Evolutionary conservation across 2,888 invertebrate genomes (phyloP).

Genomic region (Blomia tropicalis): DNA sequence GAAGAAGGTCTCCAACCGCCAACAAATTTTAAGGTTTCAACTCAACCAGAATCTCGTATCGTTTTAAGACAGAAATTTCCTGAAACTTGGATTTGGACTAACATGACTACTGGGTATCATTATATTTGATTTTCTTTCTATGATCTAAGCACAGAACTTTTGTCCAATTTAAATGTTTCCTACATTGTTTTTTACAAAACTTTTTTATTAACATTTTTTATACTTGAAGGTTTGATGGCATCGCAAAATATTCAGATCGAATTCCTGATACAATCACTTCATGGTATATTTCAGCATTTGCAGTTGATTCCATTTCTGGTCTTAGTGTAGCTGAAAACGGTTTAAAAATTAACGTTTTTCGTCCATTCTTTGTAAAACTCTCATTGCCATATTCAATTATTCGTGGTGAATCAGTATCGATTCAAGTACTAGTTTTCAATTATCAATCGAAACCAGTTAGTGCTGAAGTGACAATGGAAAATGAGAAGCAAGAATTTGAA

Average conservation of each 20-base stretch:
- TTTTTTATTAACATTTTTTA: neutral
- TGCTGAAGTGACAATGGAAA: conserved; percentile 31
- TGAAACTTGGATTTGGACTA: conserved; percentile 55
- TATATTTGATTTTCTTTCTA: no score
- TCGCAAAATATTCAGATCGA: conserved; percentile 42
- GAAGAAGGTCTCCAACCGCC: conserved; percentile 30
- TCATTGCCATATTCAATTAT: conserved; percentile 75
- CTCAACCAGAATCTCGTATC: conserved; percentile 31
- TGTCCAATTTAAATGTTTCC: neutral
- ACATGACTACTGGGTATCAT: conserved; percentile 46
- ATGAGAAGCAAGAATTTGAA: conserved; percentile 29
- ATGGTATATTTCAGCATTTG: conserved; percentile 67
- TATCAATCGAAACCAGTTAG: conserved; percentile 58
- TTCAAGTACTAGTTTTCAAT: conserved; percentile 74
- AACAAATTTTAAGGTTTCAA: conserved; percentile 26
- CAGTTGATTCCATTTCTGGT: conserved; percentile 55
- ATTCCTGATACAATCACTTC: conserved; percentile 70
- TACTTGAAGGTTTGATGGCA: conserved; percentile 38
- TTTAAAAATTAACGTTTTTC: conserved; percentile 55
- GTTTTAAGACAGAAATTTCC: conserved; percentile 48
- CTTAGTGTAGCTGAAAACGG: conserved; percentile 54
- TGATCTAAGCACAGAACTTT: neutral
- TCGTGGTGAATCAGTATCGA: conserved; percentile 70
- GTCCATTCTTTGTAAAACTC: conserved; percentile 65
- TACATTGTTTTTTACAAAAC: neutral